These are phyloP conservation scores for Bombus soroeensis DNA, from an alignment of 1,140 invertebrate species.

Conservation along the genomic window DNA sequence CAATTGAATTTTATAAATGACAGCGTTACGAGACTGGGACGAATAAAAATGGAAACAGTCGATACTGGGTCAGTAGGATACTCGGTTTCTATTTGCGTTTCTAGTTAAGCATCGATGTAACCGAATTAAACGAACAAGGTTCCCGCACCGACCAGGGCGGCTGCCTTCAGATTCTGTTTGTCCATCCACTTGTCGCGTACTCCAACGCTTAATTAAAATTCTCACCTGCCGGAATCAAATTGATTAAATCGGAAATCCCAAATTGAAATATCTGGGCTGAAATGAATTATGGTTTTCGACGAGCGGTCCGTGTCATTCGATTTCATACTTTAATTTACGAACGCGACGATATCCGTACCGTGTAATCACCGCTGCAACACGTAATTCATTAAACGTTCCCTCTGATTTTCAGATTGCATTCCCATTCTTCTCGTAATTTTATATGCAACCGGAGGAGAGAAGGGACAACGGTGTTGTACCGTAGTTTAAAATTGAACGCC, in stretches of 20 bases:
- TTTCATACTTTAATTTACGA: slow-evolving; percentile 17
- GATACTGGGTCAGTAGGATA: not conserved
- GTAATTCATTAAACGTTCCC: slow-evolving; percentile 10
- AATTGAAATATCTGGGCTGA: slow-evolving; percentile 5
- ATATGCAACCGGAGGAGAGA: not conserved
- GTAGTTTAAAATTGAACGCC: not conserved
- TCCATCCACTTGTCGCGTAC: not conserved
- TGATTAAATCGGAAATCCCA: not conserved
- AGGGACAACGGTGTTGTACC: not conserved
- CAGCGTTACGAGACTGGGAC: not conserved
- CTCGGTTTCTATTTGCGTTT: slow-evolving; percentile 42
- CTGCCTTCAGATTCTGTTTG: slow-evolving; percentile 42
- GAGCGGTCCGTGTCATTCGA: not conserved
- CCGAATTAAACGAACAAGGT: slow-evolving; percentile 21
- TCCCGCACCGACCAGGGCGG: not conserved
- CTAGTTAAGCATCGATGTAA: not conserved
- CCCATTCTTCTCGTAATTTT: not conserved
- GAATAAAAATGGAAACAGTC: not conserved
- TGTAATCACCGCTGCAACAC: not conserved
- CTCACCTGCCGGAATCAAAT: slow-evolving; percentile 19
- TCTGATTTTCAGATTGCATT: not conserved
- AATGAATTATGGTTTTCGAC: not conserved
- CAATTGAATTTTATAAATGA: slow-evolving; percentile 12
- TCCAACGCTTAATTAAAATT: slow-evolving; percentile 62
- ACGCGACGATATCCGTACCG: not conserved